Evolutionary conservation across 2,888 invertebrate species (phyloP).

Genomic region (Drosophila stalkeri): DNA sequence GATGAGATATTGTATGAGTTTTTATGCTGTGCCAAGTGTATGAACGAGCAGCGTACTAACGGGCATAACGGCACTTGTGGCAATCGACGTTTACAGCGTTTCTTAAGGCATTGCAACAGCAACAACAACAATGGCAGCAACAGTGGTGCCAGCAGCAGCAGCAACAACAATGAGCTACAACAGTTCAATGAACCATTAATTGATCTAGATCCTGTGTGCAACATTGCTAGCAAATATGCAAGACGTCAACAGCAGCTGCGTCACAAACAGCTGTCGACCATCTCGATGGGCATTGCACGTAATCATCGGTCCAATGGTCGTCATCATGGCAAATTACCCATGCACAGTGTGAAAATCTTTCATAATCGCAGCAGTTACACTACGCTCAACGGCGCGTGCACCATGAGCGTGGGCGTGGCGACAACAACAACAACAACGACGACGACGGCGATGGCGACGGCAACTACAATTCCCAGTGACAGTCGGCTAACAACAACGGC

Average conservation of each 20-base stretch:
- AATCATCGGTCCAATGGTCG: slow-evolving; percentile 72
- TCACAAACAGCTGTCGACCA: slow-evolving; percentile 69
- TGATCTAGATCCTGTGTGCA: slow-evolving; percentile 81
- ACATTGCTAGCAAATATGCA: slow-evolving; percentile 83
- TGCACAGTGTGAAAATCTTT: slow-evolving; percentile 84
- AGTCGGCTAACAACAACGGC: slow-evolving; percentile 17
- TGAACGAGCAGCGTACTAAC: slow-evolving; percentile 77
- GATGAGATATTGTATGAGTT: slow-evolving; percentile 85
- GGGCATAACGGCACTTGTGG: slow-evolving; percentile 51
- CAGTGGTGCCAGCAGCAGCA: slow-evolving; percentile 9
- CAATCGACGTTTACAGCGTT: slow-evolving; percentile 69
- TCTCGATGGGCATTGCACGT: slow-evolving; percentile 76
- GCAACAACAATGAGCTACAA: slow-evolving; percentile 26
- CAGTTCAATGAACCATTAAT: slow-evolving; percentile 39
- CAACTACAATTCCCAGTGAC: slow-evolving; percentile 19
- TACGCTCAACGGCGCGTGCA: slow-evolving; percentile 48
- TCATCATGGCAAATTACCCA: slow-evolving; percentile 82
- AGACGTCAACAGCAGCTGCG: slow-evolving; percentile 77
- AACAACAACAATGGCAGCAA: slow-evolving; percentile 22
- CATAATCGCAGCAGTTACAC: slow-evolving; percentile 82
- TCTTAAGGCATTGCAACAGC: slow-evolving; percentile 70
- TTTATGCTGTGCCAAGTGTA: slow-evolving; percentile 85
- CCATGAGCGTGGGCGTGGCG: slow-evolving; percentile 39
- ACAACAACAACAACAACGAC: slow-evolving; percentile 14
- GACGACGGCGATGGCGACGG: slow-evolving; percentile 4